Conservation (phyloP, 1,140 invertebrate species). For the Teleopsis dalmanni region DNA sequence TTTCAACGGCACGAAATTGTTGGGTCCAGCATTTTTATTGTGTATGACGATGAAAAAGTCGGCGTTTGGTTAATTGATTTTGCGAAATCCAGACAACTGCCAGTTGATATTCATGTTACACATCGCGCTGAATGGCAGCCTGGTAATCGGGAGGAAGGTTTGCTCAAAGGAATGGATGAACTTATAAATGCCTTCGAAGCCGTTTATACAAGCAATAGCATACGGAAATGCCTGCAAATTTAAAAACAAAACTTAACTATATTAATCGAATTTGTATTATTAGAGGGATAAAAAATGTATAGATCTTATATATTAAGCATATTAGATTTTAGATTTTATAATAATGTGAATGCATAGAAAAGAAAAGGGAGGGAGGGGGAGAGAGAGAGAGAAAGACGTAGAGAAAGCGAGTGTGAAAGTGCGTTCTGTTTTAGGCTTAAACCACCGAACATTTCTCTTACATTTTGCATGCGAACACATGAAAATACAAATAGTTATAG, state of each 20-base stretch:
- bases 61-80: conserved; percentile 96
- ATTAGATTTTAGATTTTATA: no score
- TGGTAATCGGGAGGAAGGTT: conserved; percentile 93
- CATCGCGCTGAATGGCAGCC: conserved; percentile 74
- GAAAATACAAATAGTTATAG: no score
- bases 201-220: conserved; percentile 25
- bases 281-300: no score
- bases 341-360: no score
- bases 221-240: conserved; percentile 36
- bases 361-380: no score
- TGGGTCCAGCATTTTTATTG: conserved; percentile 89
- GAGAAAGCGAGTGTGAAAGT: no score
- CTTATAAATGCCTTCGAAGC: conserved; percentile 52
- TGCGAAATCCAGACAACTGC: conserved; percentile 77
- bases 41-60: conserved; percentile 79
- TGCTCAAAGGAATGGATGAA: conserved; percentile 83
- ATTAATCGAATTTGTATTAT: neutral
- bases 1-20: conserved; percentile 89
- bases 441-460: no score
- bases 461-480: no score
- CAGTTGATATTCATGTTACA: conserved; percentile 59
- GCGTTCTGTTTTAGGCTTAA: no score
- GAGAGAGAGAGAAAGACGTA: no score
- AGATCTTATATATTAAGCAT: no score
- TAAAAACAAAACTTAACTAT: conserved; percentile 11